A percentile compares a stretch with the other conserved stretches of the same genome.
phyloP scores from a whole-genome alignment of 2,113 vertebrate species.

The Geococcyx californianus region DNA sequence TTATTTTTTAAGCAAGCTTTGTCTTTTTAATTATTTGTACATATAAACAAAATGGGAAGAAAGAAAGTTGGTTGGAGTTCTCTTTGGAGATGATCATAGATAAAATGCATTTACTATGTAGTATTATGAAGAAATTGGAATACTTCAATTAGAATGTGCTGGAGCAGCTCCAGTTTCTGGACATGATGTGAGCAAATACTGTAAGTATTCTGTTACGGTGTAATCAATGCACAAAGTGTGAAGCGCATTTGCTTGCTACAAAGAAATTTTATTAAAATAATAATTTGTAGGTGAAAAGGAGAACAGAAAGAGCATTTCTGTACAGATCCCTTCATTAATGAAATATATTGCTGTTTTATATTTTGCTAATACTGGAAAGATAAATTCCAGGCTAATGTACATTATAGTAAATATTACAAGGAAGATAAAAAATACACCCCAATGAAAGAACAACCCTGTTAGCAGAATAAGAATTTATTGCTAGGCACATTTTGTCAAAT shows the following conservation, averaged over 20 bases:
- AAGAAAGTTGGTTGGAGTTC: not conserved
- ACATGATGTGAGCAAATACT: not conserved
- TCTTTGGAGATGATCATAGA: not conserved
- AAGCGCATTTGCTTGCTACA: not conserved
- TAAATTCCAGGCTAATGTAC: not conserved
- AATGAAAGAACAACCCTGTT: not conserved
- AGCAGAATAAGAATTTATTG: not conserved
- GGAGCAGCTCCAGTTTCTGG: not conserved
- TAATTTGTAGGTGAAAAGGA: not conserved
- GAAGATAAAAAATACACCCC: not conserved
- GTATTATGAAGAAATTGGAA: not conserved
- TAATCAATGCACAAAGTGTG: not conserved
- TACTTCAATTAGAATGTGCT: not conserved
- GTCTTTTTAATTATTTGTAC: not conserved
- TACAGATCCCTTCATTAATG: not conserved
- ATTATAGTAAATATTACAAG: not conserved
- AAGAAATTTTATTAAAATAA: not conserved
- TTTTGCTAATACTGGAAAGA: not conserved
- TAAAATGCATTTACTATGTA: not conserved
- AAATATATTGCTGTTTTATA: not conserved
- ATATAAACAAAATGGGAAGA: not conserved
- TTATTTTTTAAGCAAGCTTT: not conserved
- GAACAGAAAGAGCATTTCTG: not conserved
- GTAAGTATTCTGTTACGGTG: not conserved
- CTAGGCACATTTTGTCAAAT: not conserved